Evolutionary conservation across 1,140 invertebrate genomes (phyloP).

Genomic region (Stratiolaelaps scimitus): DNA sequence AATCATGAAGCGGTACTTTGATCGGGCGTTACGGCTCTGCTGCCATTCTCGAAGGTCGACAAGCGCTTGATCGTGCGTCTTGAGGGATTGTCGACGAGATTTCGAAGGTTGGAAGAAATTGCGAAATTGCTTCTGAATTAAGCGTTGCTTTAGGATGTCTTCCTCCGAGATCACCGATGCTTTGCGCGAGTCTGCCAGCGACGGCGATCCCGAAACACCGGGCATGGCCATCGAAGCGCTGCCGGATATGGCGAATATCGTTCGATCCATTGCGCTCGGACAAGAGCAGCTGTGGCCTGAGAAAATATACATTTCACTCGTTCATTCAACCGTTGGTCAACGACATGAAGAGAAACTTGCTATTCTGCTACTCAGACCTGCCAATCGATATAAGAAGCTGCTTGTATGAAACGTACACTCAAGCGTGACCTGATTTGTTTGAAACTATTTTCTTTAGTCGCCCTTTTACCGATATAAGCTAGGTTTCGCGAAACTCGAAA

Average conservation of each 20-base stretch:
- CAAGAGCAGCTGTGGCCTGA: conserved; percentile 25
- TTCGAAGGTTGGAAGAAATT: conserved; percentile 5
- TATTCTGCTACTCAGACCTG: no score
- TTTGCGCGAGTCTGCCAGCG: neutral
- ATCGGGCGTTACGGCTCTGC: neutral
- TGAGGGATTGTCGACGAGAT: neutral
- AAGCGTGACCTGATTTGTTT: no score
- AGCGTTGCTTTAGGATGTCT: conserved; percentile 7
- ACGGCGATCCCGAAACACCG: neutral
- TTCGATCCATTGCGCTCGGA: conserved; percentile 7
- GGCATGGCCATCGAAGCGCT: no score
- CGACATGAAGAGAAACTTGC: no score
- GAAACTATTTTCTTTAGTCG: no score
- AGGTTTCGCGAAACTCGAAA: no score
- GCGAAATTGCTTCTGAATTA: conserved; percentile 19
- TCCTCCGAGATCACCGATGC: conserved; percentile 24
- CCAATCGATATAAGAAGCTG: no score
- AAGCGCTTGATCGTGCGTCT: neutral
- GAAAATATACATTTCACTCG: neutral
- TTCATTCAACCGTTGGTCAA: no score
- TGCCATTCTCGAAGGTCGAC: conserved; percentile 22
- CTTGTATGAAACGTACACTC: no score
- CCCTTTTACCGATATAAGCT: no score
- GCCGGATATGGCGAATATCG: no score
- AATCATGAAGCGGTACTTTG: neutral